These are phyloP conservation scores for Ctenopoma multispine DNA, from an alignment of 2,797 vertebrate genomes.

Conservation along the genomic window DNA sequence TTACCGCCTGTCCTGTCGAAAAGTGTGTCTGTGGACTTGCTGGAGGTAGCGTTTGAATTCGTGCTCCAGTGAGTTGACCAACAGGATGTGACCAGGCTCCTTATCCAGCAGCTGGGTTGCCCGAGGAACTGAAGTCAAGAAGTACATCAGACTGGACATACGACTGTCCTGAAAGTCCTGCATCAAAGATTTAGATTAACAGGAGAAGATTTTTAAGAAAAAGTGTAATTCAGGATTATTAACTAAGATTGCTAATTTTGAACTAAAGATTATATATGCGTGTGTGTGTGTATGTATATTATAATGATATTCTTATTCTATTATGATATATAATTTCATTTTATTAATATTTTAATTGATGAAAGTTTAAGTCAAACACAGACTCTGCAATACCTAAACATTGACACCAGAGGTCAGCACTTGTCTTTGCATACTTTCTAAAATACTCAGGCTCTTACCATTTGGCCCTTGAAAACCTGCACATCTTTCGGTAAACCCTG, in stretches of 20 bases:
- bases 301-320: too few relatives aligned
- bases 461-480: constrained; percentile 83
- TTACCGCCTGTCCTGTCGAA: constrained; percentile 84
- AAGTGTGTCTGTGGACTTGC: constrained; percentile 84
- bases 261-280: too few relatives aligned
- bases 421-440: constrained; percentile 3
- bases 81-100: constrained; percentile 77
- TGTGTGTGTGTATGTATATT: too few relatives aligned
- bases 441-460: constrained; percentile 76
- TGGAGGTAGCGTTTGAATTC: constrained; percentile 84
- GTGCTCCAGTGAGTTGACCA: constrained; percentile 84
- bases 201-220: neutral
- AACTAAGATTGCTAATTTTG: too few relatives aligned
- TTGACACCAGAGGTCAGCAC: constrained; percentile 65
- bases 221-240: too few relatives aligned
- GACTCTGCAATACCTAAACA: constrained; percentile 27
- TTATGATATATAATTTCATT: too few relatives aligned
- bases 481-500: constrained; percentile 84
- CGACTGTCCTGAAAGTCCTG: constrained; percentile 84
- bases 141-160: constrained; percentile 80
- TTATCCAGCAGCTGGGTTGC: constrained; percentile 85
- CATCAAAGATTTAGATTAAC: neutral
- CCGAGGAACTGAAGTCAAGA: constrained; percentile 83
- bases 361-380: neutral
- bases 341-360: neutral